A percentile compares a stretch with the other conserved stretches of the same genome.
Conservation (phyloP, 1,140 invertebrate species). For the Drosophila yakuba region DNA sequence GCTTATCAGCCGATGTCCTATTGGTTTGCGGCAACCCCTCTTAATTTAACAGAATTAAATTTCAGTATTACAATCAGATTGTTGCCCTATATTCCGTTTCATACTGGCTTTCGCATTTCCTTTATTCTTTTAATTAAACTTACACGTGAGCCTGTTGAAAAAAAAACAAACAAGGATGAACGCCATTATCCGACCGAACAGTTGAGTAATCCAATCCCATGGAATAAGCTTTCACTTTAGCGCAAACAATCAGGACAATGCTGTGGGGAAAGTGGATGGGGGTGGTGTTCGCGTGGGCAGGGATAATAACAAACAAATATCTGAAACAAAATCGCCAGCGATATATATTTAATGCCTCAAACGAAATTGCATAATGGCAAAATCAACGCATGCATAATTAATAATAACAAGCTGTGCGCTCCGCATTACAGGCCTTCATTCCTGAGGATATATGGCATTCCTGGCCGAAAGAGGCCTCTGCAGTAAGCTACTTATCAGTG, state of each 20-base stretch:
- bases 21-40: not conserved
- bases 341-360: conserved; percentile 62
- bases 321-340: conserved; percentile 11
- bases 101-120: not conserved
- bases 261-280: not conserved
- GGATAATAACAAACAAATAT: conserved; percentile 33
- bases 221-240: conserved; percentile 30
- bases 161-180: conserved; percentile 13
- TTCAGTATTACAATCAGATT: not conserved
- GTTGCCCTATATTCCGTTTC: not conserved
- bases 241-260: conserved; percentile 41
- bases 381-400: conserved; percentile 66
- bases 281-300: conserved; percentile 4
- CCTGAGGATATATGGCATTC: not conserved
- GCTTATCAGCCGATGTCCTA: no score
- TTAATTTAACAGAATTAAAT: not conserved
- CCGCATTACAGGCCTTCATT: not conserved
- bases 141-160: conserved; percentile 33
- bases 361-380: conserved; percentile 66
- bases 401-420: conserved; percentile 41
- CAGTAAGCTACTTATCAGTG: conserved; percentile 20
- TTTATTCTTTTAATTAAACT: conserved; percentile 38
- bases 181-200: conserved; percentile 1
- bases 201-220: conserved; percentile 28
- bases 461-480: not conserved